Evolutionary conservation across 64 coral and sea anemone genomes (phyloP), one percentile per base, ranked within the genome.

Genomic region (Porites australiensis): DNA sequence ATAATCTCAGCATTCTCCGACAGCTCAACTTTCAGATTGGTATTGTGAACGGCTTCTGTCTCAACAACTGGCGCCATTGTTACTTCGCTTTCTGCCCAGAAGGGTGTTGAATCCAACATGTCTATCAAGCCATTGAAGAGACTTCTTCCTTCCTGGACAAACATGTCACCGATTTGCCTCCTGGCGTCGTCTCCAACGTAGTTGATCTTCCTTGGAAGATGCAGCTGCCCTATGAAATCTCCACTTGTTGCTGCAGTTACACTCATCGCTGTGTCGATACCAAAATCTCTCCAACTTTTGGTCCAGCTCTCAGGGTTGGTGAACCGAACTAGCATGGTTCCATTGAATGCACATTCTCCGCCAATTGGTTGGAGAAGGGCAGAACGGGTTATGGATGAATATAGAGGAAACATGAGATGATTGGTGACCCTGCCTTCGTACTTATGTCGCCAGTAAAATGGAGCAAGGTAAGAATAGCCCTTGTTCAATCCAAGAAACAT

Each of bases 261-360:
- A 10, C 21, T 82, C 79, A 82, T 82, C 10, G 13, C 79, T 22
- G 63, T 62, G 13, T 82, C 79, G 57, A 82, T 58, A 10, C 79
- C 79, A 62, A 82, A 82, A 23, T 82, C 79, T 82, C 79, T 82
- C 79, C 79, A 82, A 9, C 79, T 23, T 59, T 16, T 57, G 11
- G 15, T 22, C 79, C 79, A 82, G n/a, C 37, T 62, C 12, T 82
- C 27, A 21, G 54, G 44, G 3, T 82, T 49, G 2, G 79, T 82
- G 19, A 82, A 62, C 7, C 79, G 79, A 16, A 19, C 79, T 2
- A 82, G 79, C 37, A 44, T 82, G 8, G 55, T 54, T 55, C 82
- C 58, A 61, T 93, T 87, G 37, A 93, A 93, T 52, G 91, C 82
- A 50, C 87, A 93, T 13, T 87, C 85, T 14, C 91, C 91, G 50